Percentiles rank a stretch among this genome's conserved stretches.
phyloP scores from a whole-genome alignment of 2,888 invertebrate species.

The Lasioglossum leucozonium region DNA sequence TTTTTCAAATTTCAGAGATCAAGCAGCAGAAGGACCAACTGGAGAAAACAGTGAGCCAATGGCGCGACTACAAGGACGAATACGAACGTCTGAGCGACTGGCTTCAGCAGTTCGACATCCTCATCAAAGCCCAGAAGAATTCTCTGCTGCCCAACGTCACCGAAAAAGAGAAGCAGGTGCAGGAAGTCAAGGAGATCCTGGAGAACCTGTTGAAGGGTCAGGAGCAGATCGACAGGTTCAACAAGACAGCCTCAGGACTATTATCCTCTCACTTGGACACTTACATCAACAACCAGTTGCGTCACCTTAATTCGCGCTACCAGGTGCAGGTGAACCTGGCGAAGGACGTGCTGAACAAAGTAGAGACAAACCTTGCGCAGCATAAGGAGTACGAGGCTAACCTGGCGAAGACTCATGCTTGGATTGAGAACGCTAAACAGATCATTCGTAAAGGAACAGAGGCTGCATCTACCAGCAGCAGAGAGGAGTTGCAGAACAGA shows the following conservation, averaged over 20 bases:
- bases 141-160: slow-evolving; percentile 91
- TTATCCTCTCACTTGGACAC: slow-evolving; percentile 94
- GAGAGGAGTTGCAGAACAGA: slow-evolving; percentile 93
- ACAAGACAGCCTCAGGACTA: slow-evolving; percentile 91
- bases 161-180: slow-evolving; percentile 94
- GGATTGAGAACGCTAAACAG: slow-evolving; percentile 95
- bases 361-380: slow-evolving; percentile 94
- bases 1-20: slow-evolving; percentile 87
- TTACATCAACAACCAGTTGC: slow-evolving; percentile 94
- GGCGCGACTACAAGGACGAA: slow-evolving; percentile 97
- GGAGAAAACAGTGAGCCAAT: slow-evolving; percentile 92
- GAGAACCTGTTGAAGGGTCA: slow-evolving; percentile 91
- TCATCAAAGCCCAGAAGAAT: slow-evolving; percentile 95
- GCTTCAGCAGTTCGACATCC: slow-evolving; percentile 96
- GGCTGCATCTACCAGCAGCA: slow-evolving; percentile 91
- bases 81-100: slow-evolving; percentile 96
- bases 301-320: slow-evolving; percentile 94
- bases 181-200: slow-evolving; percentile 92
- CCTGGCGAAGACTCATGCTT: slow-evolving; percentile 90
- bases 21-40: slow-evolving; percentile 93
- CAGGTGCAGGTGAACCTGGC: slow-evolving; percentile 95
- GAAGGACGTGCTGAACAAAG: slow-evolving; percentile 95
- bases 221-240: slow-evolving; percentile 93
- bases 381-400: slow-evolving; percentile 93
- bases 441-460: slow-evolving; percentile 93